These are phyloP conservation scores for Poecilia wingei DNA, from an alignment of 2,797 vertebrate species.

Conservation along the genomic window DNA sequence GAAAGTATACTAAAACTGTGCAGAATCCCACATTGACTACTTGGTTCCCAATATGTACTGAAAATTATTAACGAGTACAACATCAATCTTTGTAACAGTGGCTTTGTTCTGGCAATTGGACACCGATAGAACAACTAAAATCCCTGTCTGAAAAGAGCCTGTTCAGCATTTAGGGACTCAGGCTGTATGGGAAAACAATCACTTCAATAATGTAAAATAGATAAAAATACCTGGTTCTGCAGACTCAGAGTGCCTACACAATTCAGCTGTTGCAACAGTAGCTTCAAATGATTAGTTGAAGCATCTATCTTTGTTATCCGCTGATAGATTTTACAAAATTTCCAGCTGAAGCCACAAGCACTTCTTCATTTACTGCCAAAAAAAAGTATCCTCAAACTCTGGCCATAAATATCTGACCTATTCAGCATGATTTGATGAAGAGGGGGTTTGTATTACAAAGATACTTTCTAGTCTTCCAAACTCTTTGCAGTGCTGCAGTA, in stretches of 20 bases:
- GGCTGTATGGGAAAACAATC: constrained; percentile 28
- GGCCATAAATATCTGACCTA: constrained; percentile 5
- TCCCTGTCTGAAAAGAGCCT: constrained; percentile 40
- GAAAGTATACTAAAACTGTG: neutral
- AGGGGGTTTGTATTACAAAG: neutral
- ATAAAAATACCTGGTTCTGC: constrained; percentile 26
- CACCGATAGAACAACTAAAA: constrained; percentile 39
- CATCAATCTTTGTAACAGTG: constrained; percentile 49
- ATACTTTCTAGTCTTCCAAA: neutral
- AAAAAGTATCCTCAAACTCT: constrained; percentile 15
- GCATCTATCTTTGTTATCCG: constrained; percentile 43
- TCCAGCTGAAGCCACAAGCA: constrained; percentile 1
- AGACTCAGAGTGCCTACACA: constrained; percentile 6
- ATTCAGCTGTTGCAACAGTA: constrained; percentile 14
- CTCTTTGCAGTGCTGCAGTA: neutral
- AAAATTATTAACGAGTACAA: constrained; percentile 23
- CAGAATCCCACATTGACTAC: neutral
- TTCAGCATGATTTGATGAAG: neutral
- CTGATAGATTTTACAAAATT: constrained; percentile 25
- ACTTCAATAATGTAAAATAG: constrained; percentile 49
- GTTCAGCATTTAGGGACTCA: constrained; percentile 40
- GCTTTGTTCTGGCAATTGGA: constrained; percentile 31
- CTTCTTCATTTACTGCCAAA: constrained; percentile 13
- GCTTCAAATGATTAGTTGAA: constrained; percentile 38
- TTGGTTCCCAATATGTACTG: neutral